phyloP scores from a whole-genome alignment of 2,797 vertebrate species.

The Peromyscus melanophrys region DNA sequence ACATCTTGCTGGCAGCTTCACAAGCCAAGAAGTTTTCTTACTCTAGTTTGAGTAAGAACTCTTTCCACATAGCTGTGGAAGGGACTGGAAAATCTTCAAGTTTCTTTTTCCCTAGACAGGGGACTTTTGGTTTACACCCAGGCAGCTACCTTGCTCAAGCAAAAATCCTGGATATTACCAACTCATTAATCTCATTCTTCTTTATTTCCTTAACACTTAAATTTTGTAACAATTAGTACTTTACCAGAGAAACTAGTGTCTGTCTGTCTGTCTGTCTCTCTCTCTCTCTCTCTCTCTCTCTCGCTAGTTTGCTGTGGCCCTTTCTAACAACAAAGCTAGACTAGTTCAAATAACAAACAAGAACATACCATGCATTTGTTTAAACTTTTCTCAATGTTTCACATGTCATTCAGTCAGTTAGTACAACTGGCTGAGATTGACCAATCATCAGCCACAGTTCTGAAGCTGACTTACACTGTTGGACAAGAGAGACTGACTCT shows the following conservation, averaged over 20 bases:
- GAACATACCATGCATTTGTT: neutral
- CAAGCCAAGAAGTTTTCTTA: neutral
- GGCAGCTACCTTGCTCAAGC: too few relatives aligned
- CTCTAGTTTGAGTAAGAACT: too few relatives aligned
- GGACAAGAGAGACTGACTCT: too few relatives aligned
- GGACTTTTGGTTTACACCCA: neutral
- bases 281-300: neutral
- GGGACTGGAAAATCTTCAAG: neutral
- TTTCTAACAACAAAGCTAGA: neutral
- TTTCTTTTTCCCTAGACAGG: neutral
- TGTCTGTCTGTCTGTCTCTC: neutral
- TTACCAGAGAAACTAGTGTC: neutral
- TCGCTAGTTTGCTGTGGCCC: neutral
- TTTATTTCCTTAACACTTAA: neutral
- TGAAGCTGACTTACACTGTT: neutral
- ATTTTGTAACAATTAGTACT: neutral
- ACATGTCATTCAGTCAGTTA: neutral
- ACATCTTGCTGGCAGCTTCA: neutral
- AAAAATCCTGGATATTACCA: neutral
- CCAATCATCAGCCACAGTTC: neutral
- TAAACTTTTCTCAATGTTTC: constrained; percentile 1
- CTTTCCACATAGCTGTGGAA: too few relatives aligned
- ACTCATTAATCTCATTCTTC: neutral
- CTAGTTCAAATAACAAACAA: neutral
- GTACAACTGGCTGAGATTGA: neutral